A percentile compares a stretch with the other conserved stretches of the same genome.
Evolutionary conservation across 1,140 invertebrate species (phyloP).

Genomic region (Drosophila pruinosa): DNA sequence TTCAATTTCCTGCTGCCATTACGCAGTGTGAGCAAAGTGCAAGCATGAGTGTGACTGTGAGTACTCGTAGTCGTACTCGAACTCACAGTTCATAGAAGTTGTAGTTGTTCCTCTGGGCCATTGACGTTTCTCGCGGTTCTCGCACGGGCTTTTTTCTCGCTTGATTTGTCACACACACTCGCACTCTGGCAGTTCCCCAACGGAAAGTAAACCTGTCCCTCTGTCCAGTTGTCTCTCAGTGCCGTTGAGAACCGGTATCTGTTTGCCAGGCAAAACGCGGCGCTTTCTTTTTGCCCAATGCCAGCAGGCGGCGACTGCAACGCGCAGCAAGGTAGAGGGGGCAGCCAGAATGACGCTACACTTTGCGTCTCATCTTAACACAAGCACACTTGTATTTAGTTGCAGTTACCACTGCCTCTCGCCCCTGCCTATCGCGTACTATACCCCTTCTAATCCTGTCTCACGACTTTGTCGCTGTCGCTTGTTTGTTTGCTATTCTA

Average conservation of each 20-base stretch:
- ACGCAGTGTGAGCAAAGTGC: conserved; percentile 26
- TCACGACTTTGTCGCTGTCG: conserved; percentile 30
- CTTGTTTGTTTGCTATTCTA: conserved; percentile 73
- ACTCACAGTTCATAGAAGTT: conserved; percentile 1
- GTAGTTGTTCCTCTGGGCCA: conserved; percentile 52
- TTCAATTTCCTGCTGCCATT: conserved; percentile 77
- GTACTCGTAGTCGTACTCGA: no score
- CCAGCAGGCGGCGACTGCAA: neutral
- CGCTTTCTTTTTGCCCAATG: conserved; percentile 73
- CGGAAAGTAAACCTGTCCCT: conserved; percentile 67
- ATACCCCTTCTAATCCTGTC: conserved; percentile 10
- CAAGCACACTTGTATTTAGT: conserved; percentile 66
- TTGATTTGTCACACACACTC: conserved; percentile 74
- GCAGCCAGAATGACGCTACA: conserved; percentile 20
- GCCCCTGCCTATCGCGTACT: neutral
- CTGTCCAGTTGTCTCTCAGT: conserved; percentile 37
- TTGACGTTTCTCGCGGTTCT: conserved; percentile 68
- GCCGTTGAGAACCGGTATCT: conserved; percentile 70
- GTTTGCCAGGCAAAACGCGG: conserved; percentile 35
- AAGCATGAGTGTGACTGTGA: neutral
- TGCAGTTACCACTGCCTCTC: conserved; percentile 53
- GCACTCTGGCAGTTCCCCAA: conserved; percentile 1
- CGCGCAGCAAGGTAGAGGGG: neutral
- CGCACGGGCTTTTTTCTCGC: conserved; percentile 53
- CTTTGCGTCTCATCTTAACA: conserved; percentile 65